phyloP scores from a whole-genome alignment of 2,113 vertebrate genomes.

The Lepus europaeus region DNA sequence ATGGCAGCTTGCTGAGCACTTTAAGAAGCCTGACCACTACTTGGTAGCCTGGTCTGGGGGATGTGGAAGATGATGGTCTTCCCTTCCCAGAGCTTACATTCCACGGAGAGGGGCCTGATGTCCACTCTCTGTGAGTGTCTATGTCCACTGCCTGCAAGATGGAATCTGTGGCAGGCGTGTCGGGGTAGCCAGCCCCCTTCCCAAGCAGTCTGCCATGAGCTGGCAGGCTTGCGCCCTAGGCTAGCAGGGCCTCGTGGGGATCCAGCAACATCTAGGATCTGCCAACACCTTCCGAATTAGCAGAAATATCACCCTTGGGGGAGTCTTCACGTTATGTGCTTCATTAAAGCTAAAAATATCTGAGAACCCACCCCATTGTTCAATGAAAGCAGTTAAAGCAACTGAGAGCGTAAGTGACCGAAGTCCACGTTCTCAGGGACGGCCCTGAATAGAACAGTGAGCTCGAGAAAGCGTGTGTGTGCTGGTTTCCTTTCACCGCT shows the following conservation, averaged over 20 bases:
- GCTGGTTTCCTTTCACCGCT: neutral
- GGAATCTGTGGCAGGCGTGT: neutral
- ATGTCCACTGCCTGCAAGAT: accelerated
- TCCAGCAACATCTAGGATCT: neutral
- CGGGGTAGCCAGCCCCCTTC: neutral
- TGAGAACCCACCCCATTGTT: neutral
- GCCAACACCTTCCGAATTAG: conserved; percentile 39
- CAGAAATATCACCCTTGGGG: neutral
- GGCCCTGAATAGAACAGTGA: neutral
- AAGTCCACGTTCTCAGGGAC: neutral
- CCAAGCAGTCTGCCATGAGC: neutral
- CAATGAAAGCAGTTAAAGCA: neutral
- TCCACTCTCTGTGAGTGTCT: neutral
- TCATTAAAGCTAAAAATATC: conserved; percentile 7
- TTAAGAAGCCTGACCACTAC: neutral
- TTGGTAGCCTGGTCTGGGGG: neutral
- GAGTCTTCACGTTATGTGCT: neutral
- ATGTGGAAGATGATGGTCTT: neutral
- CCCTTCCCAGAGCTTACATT: neutral
- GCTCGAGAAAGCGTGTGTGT: neutral
- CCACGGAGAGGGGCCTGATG: neutral
- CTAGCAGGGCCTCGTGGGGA: neutral
- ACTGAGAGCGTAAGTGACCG: neutral
- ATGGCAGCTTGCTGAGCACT: neutral
- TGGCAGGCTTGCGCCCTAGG: neutral